These are phyloP conservation scores for Drosophila sproati DNA, from an alignment of 1,140 invertebrate genomes.

Conservation along the genomic window DNA sequence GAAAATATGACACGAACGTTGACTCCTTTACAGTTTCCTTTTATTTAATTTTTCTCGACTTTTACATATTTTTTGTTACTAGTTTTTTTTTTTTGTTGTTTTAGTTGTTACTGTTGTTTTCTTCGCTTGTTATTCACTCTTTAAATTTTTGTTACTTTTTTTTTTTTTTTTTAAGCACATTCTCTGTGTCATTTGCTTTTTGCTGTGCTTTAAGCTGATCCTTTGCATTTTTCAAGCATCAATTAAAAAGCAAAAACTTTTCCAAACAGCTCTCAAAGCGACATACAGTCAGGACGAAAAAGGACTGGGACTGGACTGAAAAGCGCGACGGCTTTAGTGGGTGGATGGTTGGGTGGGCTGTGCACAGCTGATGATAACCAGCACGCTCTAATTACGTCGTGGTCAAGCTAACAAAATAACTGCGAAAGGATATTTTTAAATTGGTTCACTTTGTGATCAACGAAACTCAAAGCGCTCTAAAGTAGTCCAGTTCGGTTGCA, in stretches of 20 bases:
- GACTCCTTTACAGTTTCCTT: slow-evolving; percentile 25
- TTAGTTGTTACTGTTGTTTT: slow-evolving; percentile 19
- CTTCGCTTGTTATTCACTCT: slow-evolving; percentile 57
- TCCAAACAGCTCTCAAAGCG: slow-evolving; percentile 23
- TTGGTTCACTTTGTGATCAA: slow-evolving; percentile 42
- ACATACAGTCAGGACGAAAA: neutral
- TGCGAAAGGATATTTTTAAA: slow-evolving; percentile 12
- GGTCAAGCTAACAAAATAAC: slow-evolving; percentile 25
- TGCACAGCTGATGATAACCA: slow-evolving; percentile 11
- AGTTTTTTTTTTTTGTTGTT: slow-evolving; percentile 7
- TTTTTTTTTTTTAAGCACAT: slow-evolving; percentile 40
- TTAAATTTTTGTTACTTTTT: slow-evolving; percentile 46
- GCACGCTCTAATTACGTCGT: slow-evolving; percentile 30
- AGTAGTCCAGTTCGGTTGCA: slow-evolving; percentile 2
- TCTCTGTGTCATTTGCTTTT: slow-evolving; percentile 14
- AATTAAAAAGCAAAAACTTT: slow-evolving; percentile 59
- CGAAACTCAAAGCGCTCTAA: slow-evolving; percentile 6
- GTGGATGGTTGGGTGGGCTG: neutral
- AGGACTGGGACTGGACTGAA: neutral
- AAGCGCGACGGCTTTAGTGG: too few species aligned
- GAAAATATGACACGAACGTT: slow-evolving; percentile 50
- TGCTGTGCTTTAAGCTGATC: slow-evolving; percentile 49
- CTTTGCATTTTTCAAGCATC: slow-evolving; percentile 57
- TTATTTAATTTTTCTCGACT: neutral
- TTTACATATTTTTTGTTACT: slow-evolving; percentile 6